Conservation (phyloP, 2,888 invertebrate species). For the Pterostichus madidus region DNA sequence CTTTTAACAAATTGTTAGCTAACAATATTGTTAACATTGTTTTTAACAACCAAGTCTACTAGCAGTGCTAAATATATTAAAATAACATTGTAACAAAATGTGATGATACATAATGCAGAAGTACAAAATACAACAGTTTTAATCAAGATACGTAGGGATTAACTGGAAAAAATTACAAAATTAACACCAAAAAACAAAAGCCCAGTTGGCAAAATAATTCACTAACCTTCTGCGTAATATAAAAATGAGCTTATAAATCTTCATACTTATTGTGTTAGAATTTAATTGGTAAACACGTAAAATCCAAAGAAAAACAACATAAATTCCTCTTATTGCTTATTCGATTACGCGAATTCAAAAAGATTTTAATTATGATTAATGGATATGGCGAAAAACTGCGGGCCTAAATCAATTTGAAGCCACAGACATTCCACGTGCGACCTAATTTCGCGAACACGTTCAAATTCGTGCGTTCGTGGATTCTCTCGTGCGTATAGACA, state of each 20-base stretch:
- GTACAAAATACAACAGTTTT: no score
- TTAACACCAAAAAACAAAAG: background rate
- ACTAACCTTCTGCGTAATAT: background rate
- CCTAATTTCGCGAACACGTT: slow-evolving; percentile 52
- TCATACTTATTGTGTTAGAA: slow-evolving; percentile 16
- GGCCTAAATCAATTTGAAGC: slow-evolving; percentile 61
- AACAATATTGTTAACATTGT: no score
- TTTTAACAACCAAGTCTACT: no score
- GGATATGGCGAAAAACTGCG: slow-evolving; percentile 60
- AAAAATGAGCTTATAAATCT: slow-evolving; percentile 22
- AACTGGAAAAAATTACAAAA: background rate
- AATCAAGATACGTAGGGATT: no score
- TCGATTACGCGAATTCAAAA: slow-evolving; percentile 57
- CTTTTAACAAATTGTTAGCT: no score
- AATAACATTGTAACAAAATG: no score
- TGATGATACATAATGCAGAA: no score
- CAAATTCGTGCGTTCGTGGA: slow-evolving; percentile 1
- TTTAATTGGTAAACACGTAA: slow-evolving; percentile 20
- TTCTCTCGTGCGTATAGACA: slow-evolving; percentile 26
- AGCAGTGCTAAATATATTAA: no score
- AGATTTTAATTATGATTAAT: slow-evolving; percentile 65
- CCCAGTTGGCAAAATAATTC: background rate
- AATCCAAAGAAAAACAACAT: slow-evolving; percentile 52
- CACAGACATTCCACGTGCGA: slow-evolving; percentile 49
- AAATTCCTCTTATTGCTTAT: slow-evolving; percentile 60